Percentiles rank a stretch among this genome's conserved stretches.
Evolutionary conservation across 2,113 vertebrate species (phyloP).

Genomic region (Actenoides lindsayi): DNA sequence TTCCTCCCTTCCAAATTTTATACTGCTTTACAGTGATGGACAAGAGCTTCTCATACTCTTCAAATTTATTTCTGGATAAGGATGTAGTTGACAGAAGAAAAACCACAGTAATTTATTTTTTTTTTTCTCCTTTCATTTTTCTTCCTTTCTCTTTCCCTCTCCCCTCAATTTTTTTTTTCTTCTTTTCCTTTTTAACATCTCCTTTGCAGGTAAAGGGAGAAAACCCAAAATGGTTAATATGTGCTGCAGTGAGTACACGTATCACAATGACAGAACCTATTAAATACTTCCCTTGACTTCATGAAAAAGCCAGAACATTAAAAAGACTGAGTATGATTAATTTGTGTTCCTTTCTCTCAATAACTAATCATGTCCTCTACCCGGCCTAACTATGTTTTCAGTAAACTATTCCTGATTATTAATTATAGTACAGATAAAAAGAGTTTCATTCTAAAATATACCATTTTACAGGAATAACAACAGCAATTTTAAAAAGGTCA

Average conservation of each 20-base stretch:
- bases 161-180: fast-evolving
- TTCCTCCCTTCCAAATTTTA: neutral
- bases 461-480: neutral
- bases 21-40: neutral
- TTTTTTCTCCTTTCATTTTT: neutral
- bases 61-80: neutral
- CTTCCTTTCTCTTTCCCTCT: fast-evolving
- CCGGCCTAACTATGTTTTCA: neutral
- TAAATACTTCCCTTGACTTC: neutral
- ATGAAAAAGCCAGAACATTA: neutral
- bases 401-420: neutral
- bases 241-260: neutral
- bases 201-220: neutral
- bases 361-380: neutral
- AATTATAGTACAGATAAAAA: neutral
- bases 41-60: neutral
- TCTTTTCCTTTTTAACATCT: neutral
- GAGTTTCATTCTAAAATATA: neutral
- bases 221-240: neutral
- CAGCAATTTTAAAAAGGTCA: neutral
- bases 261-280: neutral
- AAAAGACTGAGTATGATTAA: neutral
- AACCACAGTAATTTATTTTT: too few relatives aligned
- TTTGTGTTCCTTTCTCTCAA: neutral
- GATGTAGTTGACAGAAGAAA: neutral